These are phyloP conservation scores for Leucozona laternaria DNA, from an alignment of 2,888 invertebrate species.

Conservation along the genomic window DNA sequence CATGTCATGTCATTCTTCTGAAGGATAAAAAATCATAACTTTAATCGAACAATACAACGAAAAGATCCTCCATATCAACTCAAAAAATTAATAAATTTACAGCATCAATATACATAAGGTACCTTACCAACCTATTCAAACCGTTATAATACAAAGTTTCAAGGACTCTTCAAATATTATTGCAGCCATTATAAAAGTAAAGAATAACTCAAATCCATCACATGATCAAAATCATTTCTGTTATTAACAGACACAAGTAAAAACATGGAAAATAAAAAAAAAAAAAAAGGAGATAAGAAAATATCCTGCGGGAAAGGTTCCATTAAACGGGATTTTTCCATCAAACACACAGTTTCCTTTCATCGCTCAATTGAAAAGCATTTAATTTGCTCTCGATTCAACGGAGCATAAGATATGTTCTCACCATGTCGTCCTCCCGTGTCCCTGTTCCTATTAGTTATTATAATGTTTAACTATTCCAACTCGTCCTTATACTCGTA, in stretches of 20 bases:
- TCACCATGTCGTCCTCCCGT: constrained; percentile 52
- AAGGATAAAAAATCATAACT: no score
- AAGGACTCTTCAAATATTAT: background rate
- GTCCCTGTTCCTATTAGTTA: constrained; percentile 17
- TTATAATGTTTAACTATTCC: background rate
- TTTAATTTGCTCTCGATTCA: constrained; percentile 62
- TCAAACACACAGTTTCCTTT: constrained; percentile 47
- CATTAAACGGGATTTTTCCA: constrained; percentile 54
- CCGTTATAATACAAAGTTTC: background rate
- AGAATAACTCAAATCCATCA: background rate
- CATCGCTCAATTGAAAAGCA: constrained; percentile 67
- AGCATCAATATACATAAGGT: background rate
- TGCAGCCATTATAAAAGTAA: background rate
- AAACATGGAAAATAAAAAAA: no score
- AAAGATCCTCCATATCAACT: background rate
- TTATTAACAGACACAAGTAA: background rate
- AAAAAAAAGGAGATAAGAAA: background rate
- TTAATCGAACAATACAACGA: no score
- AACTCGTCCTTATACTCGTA: background rate
- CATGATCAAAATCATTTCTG: background rate
- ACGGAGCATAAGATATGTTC: constrained; percentile 65
- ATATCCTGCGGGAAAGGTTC: constrained; percentile 25
- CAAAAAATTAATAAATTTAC: background rate
- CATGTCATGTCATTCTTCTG: no score
- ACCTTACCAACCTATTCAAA: background rate